A percentile compares a stretch with the other conserved stretches of the same genome.
Conservation (phyloP, 2,113 vertebrate species). For the Loxodonta africana region DNA sequence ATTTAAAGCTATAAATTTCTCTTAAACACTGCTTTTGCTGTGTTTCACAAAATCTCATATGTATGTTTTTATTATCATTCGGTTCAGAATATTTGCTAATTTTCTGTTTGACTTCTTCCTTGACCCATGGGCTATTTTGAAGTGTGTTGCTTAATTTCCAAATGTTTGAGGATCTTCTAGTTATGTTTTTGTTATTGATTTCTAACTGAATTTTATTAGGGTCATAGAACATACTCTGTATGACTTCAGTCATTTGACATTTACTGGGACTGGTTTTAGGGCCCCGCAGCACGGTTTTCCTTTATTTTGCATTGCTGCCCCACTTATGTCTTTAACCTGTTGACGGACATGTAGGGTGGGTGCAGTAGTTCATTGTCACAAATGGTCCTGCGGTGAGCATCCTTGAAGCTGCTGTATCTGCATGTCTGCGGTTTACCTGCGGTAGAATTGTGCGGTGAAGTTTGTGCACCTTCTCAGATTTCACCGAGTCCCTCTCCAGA, state of each 20-base stretch:
- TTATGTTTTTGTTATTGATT: neutral
- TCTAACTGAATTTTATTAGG: neutral
- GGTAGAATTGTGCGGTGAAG: neutral
- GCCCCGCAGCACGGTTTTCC: neutral
- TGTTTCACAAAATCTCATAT: neutral
- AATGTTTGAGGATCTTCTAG: neutral
- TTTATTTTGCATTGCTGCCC: neutral
- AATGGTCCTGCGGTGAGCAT: neutral
- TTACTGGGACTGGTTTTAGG: no score
- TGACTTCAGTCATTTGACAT: no score
- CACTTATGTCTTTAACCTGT: neutral
- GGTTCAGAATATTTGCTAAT: neutral
- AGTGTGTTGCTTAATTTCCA: neutral
- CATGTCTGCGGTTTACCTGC: neutral
- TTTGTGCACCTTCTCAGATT: fast-evolving
- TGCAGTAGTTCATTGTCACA: neutral
- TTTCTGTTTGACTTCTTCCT: neutral
- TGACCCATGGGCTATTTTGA: neutral
- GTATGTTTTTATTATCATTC: neutral
- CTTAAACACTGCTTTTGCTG: no score
- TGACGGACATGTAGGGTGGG: fast-evolving
- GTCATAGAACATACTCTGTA: neutral
- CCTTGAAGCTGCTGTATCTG: fast-evolving
- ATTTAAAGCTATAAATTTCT: neutral
- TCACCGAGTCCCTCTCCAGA: neutral